phyloP scores from a whole-genome alignment of 2,888 invertebrate species.

The Coelinius sp. region DNA sequence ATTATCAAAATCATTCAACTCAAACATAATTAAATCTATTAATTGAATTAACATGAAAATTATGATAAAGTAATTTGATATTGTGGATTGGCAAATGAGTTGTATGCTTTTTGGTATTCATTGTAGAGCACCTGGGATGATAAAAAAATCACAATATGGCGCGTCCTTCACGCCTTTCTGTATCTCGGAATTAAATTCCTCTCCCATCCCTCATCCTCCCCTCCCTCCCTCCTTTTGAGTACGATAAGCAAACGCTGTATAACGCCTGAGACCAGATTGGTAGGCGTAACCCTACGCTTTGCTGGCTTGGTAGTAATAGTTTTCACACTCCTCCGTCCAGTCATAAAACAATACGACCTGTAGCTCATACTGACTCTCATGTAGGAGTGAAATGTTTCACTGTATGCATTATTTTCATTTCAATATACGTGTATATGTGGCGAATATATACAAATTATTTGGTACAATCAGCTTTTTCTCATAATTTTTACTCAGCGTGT shows the following conservation, averaged over 20 bases:
- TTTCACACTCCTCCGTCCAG: slow-evolving; percentile 36
- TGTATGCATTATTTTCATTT: slow-evolving; percentile 16
- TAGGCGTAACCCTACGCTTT: slow-evolving; percentile 63
- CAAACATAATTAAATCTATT: not conserved
- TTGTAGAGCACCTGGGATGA: slow-evolving; percentile 33
- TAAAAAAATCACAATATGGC: slow-evolving; percentile 28
- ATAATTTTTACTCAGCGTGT: slow-evolving; percentile 13
- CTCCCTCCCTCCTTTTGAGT: slow-evolving; percentile 24
- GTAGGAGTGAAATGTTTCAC: not conserved
- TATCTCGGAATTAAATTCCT: slow-evolving; percentile 34
- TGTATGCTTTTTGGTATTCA: slow-evolving; percentile 48
- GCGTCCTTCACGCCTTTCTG: slow-evolving; percentile 23
- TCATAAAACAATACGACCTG: slow-evolving; percentile 41
- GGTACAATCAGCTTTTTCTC: not conserved
- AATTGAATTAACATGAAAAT: not conserved
- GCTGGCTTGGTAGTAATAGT: slow-evolving; percentile 36
- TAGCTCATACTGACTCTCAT: slow-evolving; percentile 12
- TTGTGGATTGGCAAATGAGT: slow-evolving; percentile 5
- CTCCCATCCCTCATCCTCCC: slow-evolving; percentile 19
- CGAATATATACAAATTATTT: not conserved
- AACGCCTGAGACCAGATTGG: slow-evolving; percentile 60
- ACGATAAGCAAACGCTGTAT: slow-evolving; percentile 47
- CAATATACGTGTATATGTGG: not conserved
- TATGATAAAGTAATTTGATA: not conserved
- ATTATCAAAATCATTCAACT: not conserved